These are phyloP conservation scores for Crotalus horridus DNA, from an alignment of 2,113 vertebrate species.

Conservation along the genomic window DNA sequence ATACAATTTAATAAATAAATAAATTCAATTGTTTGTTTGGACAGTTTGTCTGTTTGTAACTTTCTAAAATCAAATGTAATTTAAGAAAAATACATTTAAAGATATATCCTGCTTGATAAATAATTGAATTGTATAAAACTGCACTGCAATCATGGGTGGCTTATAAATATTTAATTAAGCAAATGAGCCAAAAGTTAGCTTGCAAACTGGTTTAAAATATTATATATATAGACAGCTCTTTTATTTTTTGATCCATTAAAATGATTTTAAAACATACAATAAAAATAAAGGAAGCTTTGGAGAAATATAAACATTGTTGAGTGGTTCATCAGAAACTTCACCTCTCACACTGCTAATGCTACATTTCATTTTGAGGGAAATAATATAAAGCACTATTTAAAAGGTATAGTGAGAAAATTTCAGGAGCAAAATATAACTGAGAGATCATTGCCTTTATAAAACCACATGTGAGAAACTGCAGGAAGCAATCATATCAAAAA, in stretches of 20 bases:
- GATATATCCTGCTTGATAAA: background rate
- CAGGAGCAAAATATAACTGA: conserved; percentile 37
- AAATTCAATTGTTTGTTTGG: background rate
- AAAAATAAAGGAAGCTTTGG: background rate
- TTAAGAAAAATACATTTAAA: background rate
- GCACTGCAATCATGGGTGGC: background rate
- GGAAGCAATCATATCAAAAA: conserved; percentile 31
- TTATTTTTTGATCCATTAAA: background rate
- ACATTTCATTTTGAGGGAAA: background rate
- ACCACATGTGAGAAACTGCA: conserved; percentile 21
- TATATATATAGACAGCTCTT: background rate
- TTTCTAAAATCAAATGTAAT: background rate
- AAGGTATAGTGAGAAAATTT: background rate
- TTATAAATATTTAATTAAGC: background rate
- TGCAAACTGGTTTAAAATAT: background rate
- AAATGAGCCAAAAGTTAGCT: background rate
- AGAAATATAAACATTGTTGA: background rate
- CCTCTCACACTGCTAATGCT: background rate
- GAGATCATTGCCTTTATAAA: conserved; percentile 31
- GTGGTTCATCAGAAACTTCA: background rate
- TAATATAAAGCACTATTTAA: conserved; percentile 12
- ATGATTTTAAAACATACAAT: background rate
- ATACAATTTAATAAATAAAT: background rate
- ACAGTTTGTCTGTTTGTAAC: background rate
- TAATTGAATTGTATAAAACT: background rate